A percentile compares a stretch with the other conserved stretches of the same genome.
These are phyloP conservation scores for Callipepla squamata DNA, from an alignment of 2,113 vertebrate species.

Conservation along the genomic window DNA sequence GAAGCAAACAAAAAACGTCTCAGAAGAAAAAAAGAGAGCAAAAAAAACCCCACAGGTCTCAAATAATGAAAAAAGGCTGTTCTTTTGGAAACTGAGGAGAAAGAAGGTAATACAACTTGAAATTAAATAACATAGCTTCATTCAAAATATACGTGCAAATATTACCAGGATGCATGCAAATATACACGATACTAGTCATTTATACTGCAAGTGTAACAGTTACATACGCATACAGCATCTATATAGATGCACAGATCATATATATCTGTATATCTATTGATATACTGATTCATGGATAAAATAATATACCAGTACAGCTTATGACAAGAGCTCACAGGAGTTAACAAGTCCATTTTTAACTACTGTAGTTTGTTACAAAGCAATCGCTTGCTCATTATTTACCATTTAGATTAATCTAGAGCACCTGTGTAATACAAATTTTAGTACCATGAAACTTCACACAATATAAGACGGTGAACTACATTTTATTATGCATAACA, in stretches of 20 bases:
- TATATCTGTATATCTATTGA: no score
- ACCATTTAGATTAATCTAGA: background rate
- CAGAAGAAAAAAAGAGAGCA: conserved; percentile 33
- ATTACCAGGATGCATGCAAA: background rate
- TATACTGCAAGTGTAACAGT: background rate
- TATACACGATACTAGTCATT: background rate
- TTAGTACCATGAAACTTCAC: background rate
- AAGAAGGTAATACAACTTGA: conserved; percentile 26
- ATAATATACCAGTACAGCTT: conserved; percentile 19
- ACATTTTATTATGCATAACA: background rate
- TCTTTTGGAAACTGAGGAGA: background rate
- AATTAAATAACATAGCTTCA: conserved; percentile 24
- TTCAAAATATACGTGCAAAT: conserved; percentile 18
- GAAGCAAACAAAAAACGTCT: conserved; percentile 63
- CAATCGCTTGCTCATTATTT: conserved; percentile 21
- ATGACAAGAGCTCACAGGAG: background rate
- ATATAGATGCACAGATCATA: background rate
- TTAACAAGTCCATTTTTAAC: background rate
- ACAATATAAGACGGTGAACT: background rate
- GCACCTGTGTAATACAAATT: background rate
- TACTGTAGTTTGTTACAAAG: background rate
- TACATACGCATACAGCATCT: background rate
- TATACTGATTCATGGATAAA: background rate
- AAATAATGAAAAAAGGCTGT: background rate
- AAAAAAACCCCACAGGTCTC: background rate